Evolutionary conservation across 2,113 vertebrate species (phyloP).

Genomic region (Peromyscus californicus): DNA sequence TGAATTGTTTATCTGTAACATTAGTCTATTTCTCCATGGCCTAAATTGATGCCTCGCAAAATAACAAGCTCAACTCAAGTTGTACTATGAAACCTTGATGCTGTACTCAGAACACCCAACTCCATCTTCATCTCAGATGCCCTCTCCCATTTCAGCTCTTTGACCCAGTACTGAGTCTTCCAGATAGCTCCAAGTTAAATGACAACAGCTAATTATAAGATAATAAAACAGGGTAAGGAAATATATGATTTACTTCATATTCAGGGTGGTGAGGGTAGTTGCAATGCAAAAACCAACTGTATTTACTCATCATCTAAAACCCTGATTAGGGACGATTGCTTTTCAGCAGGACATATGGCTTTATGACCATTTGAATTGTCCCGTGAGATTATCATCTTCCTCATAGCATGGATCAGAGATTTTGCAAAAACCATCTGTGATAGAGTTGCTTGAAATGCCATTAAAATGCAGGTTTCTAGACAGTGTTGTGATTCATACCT

Average conservation of each 20-base stretch:
- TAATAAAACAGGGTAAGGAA: background rate
- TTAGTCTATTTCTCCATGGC: background rate
- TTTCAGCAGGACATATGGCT: background rate
- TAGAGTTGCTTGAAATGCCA: background rate
- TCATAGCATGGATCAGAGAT: background rate
- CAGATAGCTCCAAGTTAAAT: background rate
- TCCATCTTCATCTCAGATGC: background rate
- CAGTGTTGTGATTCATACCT: background rate
- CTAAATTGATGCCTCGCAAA: constrained; percentile 13
- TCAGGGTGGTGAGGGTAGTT: background rate
- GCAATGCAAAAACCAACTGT: background rate
- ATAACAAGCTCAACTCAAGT: background rate
- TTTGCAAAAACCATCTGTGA: background rate
- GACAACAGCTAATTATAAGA: background rate
- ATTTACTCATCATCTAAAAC: background rate
- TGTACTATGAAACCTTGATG: background rate
- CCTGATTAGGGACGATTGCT: background rate
- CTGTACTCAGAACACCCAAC: background rate
- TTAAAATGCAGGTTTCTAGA: constrained; percentile 6
- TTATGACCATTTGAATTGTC: background rate
- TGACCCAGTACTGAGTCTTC: background rate
- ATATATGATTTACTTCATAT: background rate
- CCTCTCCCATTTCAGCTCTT: background rate
- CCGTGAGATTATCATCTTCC: background rate
- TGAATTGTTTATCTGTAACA: background rate